Conservation (phyloP, 2,888 invertebrate species). For the Dynastes hyllus region DNA sequence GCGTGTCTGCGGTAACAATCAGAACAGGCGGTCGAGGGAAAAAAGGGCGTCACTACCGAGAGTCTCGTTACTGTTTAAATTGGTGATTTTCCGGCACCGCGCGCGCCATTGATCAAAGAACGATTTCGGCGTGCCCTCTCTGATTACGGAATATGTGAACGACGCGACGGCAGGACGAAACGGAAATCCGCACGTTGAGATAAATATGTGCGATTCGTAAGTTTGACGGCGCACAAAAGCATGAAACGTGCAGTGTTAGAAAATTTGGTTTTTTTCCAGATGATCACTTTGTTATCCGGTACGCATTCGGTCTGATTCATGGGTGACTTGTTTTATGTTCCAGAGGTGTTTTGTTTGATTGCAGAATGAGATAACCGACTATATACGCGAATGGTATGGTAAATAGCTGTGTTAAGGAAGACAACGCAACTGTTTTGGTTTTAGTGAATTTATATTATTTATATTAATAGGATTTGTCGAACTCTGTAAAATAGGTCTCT, state of each 20-base stretch:
- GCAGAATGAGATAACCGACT: too few species aligned
- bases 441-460: too few species aligned
- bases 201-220: constrained; percentile 4
- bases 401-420: too few species aligned
- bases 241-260: neutral
- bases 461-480: too few species aligned
- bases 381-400: too few species aligned
- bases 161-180: constrained; percentile 13
- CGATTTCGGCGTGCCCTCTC: neutral
- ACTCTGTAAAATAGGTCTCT: too few species aligned
- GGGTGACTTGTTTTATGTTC: too few species aligned
- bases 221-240: neutral
- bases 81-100: constrained; percentile 44
- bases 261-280: neutral
- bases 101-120: constrained; percentile 47
- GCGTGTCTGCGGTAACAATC: constrained; percentile 48
- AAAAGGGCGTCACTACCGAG: constrained; percentile 22
- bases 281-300: too few species aligned
- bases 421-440: too few species aligned
- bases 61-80: constrained; percentile 46
- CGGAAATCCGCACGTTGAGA: constrained; percentile 26
- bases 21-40: neutral
- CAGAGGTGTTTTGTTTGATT: too few species aligned
- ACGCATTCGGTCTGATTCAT: too few species aligned
- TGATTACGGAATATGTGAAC: constrained; percentile 42